Evolutionary conservation across 2,888 invertebrate genomes (phyloP).

Genomic region (Lasioglossum villosulum): DNA sequence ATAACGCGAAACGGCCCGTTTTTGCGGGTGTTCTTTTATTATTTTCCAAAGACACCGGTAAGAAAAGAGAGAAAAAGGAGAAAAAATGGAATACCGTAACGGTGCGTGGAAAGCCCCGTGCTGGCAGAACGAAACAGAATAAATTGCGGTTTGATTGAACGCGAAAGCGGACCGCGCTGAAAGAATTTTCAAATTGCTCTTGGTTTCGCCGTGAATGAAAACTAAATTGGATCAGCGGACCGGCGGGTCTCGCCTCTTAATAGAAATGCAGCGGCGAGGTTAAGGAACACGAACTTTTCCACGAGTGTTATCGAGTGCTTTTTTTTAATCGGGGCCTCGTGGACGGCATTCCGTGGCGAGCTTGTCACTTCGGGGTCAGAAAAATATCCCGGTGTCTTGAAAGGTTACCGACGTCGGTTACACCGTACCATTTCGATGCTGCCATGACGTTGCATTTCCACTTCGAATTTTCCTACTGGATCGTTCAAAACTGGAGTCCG

Average conservation of each 20-base stretch:
- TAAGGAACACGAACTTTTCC: slow-evolving; percentile 61
- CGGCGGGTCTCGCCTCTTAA: slow-evolving; percentile 31
- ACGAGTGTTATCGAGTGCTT: slow-evolving; percentile 44
- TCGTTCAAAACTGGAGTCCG: neutral
- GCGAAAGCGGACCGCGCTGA: slow-evolving; percentile 25
- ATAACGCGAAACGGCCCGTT: neutral
- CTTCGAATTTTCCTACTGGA: neutral
- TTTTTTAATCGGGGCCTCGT: slow-evolving; percentile 51
- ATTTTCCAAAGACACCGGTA: neutral
- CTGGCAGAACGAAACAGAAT: slow-evolving; percentile 30
- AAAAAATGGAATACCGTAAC: neutral
- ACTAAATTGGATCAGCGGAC: slow-evolving; percentile 51
- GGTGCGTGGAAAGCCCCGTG: neutral
- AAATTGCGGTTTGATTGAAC: slow-evolving; percentile 50
- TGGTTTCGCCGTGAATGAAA: slow-evolving; percentile 47
- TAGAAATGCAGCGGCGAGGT: slow-evolving; percentile 51
- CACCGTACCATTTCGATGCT: no score
- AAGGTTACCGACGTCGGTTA: slow-evolving; percentile 33
- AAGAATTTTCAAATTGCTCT: slow-evolving; percentile 53
- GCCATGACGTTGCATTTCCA: neutral
- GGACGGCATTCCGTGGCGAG: slow-evolving; percentile 26
- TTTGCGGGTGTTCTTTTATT: neutral
- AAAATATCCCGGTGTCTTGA: slow-evolving; percentile 40
- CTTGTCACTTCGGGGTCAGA: slow-evolving; percentile 54
- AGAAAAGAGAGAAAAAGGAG: neutral